phyloP scores from a whole-genome alignment of 1,140 invertebrate genomes.

The Drosophila ercepeae region DNA sequence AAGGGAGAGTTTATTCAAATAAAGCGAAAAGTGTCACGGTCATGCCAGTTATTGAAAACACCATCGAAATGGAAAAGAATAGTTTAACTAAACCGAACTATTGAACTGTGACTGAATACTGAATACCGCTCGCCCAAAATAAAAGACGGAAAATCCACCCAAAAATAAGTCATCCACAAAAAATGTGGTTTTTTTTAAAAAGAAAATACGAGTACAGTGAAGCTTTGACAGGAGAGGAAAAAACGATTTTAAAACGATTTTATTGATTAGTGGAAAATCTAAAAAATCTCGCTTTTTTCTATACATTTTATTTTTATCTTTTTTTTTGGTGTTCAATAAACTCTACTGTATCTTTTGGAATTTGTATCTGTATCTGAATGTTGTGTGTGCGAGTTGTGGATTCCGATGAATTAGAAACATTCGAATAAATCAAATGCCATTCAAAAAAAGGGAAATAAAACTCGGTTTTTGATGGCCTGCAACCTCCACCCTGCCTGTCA shows the following conservation, averaged over 20 bases:
- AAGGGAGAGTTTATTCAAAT: constrained; percentile 1
- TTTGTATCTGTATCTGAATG: constrained; percentile 12
- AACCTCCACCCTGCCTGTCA: constrained; percentile 12
- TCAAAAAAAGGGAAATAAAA: constrained; percentile 25
- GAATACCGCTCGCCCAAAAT: neutral
- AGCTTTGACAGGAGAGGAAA: no score
- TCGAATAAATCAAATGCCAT: constrained; percentile 57
- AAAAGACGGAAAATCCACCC: no score
- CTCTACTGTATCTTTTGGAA: constrained; percentile 14
- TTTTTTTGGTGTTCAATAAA: neutral
- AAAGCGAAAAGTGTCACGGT: constrained; percentile 39
- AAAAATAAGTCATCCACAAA: neutral
- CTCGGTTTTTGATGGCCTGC: constrained; percentile 33
- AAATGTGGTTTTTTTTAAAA: neutral
- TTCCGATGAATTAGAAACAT: constrained; percentile 52
- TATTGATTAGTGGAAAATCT: neutral
- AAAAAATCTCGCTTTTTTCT: neutral
- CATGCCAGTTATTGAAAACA: constrained; percentile 30
- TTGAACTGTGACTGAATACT: constrained; percentile 48
- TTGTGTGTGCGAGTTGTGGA: constrained; percentile 27
- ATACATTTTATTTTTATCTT: neutral
- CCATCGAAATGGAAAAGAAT: constrained; percentile 9
- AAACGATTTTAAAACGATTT: no score
- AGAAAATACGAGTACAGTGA: neutral
- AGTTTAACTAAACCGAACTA: constrained; percentile 42